Conservation (phyloP, 2,113 vertebrate species). For the Cyprinodon brontotheroides region DNA sequence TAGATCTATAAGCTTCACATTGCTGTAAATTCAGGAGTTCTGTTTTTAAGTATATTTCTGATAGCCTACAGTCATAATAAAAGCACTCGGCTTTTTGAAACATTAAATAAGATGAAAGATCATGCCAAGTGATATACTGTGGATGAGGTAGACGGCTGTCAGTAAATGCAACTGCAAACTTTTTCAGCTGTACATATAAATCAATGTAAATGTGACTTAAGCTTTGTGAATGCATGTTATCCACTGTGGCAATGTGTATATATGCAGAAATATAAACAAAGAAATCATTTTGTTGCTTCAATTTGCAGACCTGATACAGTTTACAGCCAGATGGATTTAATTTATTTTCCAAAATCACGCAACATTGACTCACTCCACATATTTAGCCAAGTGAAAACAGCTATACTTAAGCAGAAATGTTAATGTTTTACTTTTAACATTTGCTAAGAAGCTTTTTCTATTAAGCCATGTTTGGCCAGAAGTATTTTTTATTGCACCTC, state of each 20-base stretch:
- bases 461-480: not conserved
- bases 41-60: not conserved
- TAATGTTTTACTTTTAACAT: not conserved
- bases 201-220: not conserved
- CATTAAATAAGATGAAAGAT: conserved; percentile 15
- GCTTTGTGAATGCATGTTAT: not conserved
- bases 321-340: not conserved
- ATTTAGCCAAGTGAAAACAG: not conserved
- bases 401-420: not conserved
- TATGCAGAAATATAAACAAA: not conserved
- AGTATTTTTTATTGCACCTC: not conserved
- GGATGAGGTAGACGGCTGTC: not conserved
- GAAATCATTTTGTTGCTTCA: not conserved
- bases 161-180: not conserved
- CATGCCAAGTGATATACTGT: conserved; percentile 5
- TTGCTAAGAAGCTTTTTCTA: not conserved
- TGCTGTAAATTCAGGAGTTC: not conserved
- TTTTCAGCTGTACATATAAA: conserved; percentile 1
- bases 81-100: not conserved
- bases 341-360: not conserved
- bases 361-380: not conserved
- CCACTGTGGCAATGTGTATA: not conserved
- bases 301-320: not conserved
- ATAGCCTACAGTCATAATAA: not conserved
- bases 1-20: not conserved